Base-by-base conservation (phyloP, 2,797 vertebrate genomes). In the Yasuhikotakia modesta region DNA sequence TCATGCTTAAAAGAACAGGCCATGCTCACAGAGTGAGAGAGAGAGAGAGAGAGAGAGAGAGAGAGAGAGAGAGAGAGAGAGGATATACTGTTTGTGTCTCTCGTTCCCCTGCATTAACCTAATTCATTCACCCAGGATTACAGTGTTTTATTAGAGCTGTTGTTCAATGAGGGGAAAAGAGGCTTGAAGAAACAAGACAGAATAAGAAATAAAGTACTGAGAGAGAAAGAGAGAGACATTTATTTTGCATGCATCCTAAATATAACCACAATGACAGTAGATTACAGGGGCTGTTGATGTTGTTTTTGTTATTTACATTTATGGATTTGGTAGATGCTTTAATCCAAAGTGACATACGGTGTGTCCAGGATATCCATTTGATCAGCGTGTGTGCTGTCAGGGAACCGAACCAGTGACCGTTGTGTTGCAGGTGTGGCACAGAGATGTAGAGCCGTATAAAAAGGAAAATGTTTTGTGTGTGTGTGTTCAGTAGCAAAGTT, bases 81-180 rank as follows among this genome's bases (percentile, higher is more conserved):
- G n/a, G n/a, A n/a, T n/a, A 76, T 80, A 79, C 75, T 80, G 86
- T 82, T 73, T 84, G 76, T 70, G 61, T 68, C 75, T 27, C 71
- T 70, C 58, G 53, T 70, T 81, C 58, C 53, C 57, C 45, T 13
- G 76, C 78, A 79, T 86, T 76, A 86, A 81, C 80, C 80, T 76
- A 82, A 86, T 84, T 86, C 79, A 81, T 68, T 86, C 78, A 81
- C 70, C 60, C 39, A 53, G 77, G 79, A 81, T 79, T 76, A 80
- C 43, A 21, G 35, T 53, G 60, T 50, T 69, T 80, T 76, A 67
- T 70, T 39, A 39, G 70, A 68, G 39, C 55, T 72, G 46, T 60
- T 48, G n/a, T n/a, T n/a, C n/a, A 64, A 69, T 45, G 67, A 78
- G 58, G 53, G 46, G 55, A 58, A 82, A 79, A 75, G 16, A 45